Evolutionary conservation across 1,140 invertebrate species (phyloP).

Genomic region (Drosophila virilis): DNA sequence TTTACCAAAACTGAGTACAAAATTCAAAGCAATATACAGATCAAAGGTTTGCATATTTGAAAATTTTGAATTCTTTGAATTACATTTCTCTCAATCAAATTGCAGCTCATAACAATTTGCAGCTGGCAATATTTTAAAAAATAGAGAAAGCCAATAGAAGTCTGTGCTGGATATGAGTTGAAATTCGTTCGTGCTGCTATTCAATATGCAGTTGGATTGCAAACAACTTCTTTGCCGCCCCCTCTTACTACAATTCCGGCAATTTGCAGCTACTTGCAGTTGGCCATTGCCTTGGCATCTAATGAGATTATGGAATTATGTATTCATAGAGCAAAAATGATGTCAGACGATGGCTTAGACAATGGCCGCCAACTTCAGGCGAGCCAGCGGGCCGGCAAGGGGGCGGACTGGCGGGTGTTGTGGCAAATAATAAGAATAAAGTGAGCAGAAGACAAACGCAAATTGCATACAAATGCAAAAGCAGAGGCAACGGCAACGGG

Average conservation of each 20-base stretch:
- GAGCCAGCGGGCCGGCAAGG: background rate
- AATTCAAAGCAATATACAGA: background rate
- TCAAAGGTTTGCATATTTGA: background rate
- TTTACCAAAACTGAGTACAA: too few relatives aligned
- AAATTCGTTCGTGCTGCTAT: slow-evolving; percentile 5
- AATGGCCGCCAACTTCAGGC: slow-evolving; percentile 5
- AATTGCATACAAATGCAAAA: slow-evolving; percentile 74
- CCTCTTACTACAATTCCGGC: background rate
- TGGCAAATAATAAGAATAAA: slow-evolving; percentile 47
- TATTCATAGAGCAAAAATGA: slow-evolving; percentile 70
- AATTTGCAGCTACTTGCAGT: slow-evolving; percentile 50
- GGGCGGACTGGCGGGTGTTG: background rate
- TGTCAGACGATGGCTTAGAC: slow-evolving; percentile 50
- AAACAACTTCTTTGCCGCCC: slow-evolving; percentile 12
- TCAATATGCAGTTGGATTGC: slow-evolving; percentile 31
- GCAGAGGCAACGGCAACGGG: background rate
- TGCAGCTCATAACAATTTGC: slow-evolving; percentile 1
- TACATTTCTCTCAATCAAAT: background rate
- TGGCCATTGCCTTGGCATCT: slow-evolving; percentile 45
- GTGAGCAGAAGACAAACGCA: slow-evolving; percentile 59
- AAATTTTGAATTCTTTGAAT: background rate
- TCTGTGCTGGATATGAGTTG: background rate
- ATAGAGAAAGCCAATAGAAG: background rate
- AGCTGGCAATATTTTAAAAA: background rate
- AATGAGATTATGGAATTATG: slow-evolving; percentile 73